These are phyloP conservation scores for Typhlomys cinereus DNA, from an alignment of 2,113 vertebrate genomes.

Conservation along the genomic window DNA sequence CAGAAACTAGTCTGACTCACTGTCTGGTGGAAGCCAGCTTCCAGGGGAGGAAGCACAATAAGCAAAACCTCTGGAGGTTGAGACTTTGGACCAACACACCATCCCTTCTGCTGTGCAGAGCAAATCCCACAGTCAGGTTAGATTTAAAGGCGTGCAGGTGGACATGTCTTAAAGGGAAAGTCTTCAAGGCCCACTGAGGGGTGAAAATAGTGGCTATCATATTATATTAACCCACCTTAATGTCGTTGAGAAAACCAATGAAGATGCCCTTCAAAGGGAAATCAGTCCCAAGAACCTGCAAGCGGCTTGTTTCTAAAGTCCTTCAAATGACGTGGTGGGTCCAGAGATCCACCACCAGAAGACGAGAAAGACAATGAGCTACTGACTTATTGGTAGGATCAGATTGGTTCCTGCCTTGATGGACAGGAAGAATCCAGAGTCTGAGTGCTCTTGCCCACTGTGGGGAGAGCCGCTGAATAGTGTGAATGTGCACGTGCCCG, in stretches of 20 bases:
- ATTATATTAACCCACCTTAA: not conserved
- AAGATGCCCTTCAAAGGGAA: not conserved
- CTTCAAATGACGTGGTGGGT: not conserved
- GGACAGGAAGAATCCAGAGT: not conserved
- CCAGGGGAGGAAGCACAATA: not conserved
- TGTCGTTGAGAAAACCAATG: not conserved
- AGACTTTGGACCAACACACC: not conserved
- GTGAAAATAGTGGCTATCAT: not conserved
- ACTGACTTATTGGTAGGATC: not conserved
- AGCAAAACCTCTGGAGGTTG: not conserved
- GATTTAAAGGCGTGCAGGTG: not conserved
- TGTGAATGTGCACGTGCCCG: too few species aligned
- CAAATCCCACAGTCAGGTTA: not conserved
- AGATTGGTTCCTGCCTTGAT: not conserved
- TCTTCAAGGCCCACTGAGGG: not conserved
- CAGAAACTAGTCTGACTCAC: not conserved
- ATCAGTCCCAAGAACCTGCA: not conserved
- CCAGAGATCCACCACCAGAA: not conserved
- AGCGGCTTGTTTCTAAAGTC: not conserved
- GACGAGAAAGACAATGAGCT: not conserved
- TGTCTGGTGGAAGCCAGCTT: not conserved
- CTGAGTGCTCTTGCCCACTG: not conserved
- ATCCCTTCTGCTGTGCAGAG: not conserved
- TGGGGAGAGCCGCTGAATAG: not conserved
- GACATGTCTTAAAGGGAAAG: not conserved